Evolutionary conservation across 1,140 invertebrate genomes (phyloP).

Genomic region (Drosophila nannoptera): DNA sequence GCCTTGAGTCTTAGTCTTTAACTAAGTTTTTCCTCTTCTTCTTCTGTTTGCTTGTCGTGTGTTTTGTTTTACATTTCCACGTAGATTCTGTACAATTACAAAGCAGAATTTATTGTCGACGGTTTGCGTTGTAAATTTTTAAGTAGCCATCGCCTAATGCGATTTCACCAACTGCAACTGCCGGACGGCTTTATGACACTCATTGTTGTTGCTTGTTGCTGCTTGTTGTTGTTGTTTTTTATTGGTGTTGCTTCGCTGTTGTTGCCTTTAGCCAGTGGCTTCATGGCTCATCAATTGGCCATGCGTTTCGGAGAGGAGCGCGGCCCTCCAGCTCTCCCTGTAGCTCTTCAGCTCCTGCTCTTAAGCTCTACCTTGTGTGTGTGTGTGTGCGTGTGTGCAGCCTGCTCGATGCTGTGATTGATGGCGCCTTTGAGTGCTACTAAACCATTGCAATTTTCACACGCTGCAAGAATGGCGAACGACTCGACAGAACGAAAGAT

Average conservation of each 20-base stretch:
- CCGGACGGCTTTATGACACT: slow-evolving; percentile 35
- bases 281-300: slow-evolving; percentile 40
- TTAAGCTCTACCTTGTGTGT: slow-evolving; percentile 7
- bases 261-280: slow-evolving; percentile 19
- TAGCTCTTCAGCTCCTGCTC: slow-evolving; percentile 6
- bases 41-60: neutral
- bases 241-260: slow-evolving; percentile 7
- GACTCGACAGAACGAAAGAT: slow-evolving; percentile 12
- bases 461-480: slow-evolving; percentile 18
- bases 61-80: slow-evolving; percentile 21
- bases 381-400: too few relatives aligned
- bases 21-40: slow-evolving; percentile 2
- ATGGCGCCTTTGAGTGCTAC: slow-evolving; percentile 29
- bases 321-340: slow-evolving; percentile 13
- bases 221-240: slow-evolving; percentile 12
- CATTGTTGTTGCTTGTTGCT: slow-evolving; percentile 8
- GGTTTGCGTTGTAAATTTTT: slow-evolving; percentile 40
- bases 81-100: slow-evolving; percentile 39
- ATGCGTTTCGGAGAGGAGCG: slow-evolving; percentile 28
- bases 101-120: slow-evolving; percentile 44
- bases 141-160: slow-evolving; percentile 46
- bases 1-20: slow-evolving; percentile 33
- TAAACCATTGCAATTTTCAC: slow-evolving; percentile 46
- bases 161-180: slow-evolving; percentile 41
- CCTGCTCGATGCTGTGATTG: slow-evolving; percentile 35